Evolutionary conservation across 2,888 invertebrate species (phyloP), one percentile per base, ranked within the genome.

Genomic region (Antheraea yamamai): DNA sequence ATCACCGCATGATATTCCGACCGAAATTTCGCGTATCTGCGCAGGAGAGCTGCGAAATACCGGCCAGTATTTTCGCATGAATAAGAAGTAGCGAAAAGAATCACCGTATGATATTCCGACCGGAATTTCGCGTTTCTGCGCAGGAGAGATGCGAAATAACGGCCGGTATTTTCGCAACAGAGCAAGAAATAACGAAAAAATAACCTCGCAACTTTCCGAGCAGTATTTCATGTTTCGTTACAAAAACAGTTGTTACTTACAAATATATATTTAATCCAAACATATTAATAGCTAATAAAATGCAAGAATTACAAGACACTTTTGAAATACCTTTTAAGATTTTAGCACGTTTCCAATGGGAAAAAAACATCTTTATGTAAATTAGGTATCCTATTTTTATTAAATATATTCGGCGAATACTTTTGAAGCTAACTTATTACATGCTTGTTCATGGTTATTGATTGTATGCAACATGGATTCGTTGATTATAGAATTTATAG

Each of bases 251-350:
- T 26, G 12, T 23, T 61, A 12, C 12, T 61, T 61, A n/a, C n/a
- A 3, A 7, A 70, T 70, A 8, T 20, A 8, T 20, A 39, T 39
- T 39, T 20, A n/a, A 39, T 23, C 70, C 18, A 39, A 16, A n/a
- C 18, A 66, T 39, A 39, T 70, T 39, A 39, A 70, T 39, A 23
- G 20, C 35, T 70, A 70, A 70, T 70, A 70, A 70, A 70, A 70
- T 70, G 70, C 70, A n/a, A 70, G n/a, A 39, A 18, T 70, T 70
- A 70, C n/a, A 70, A 39, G 39, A 70, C 70, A 70, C 70, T 70
- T 70, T 70, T 70, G 12, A 70, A 70, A 70, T 70, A 39, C 16
- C 64, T 30, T 47, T 66, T 70, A 70, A 70, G 20, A 39, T 14
- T 70, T 70, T 39, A 39, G 70, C 70, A 70, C 70, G 70, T 39